These are phyloP conservation scores for Gallinago stenura DNA, from an alignment of 2,797 vertebrate genomes.

Conservation along the genomic window DNA sequence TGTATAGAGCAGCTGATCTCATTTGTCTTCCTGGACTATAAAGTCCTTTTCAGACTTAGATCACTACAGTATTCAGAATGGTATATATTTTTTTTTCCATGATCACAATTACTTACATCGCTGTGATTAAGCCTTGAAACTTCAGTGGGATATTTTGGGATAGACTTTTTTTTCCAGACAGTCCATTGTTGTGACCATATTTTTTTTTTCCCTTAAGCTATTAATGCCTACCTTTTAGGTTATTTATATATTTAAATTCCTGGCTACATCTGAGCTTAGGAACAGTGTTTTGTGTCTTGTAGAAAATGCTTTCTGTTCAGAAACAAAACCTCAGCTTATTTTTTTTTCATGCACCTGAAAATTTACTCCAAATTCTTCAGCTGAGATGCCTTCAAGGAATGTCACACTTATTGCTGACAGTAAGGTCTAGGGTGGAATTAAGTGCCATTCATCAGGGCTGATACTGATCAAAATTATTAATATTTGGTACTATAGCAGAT, in stretches of 20 bases:
- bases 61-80: background rate
- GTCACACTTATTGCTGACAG: background rate
- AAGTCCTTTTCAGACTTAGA: conserved; percentile 37
- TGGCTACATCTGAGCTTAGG: background rate
- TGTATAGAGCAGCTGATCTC: conserved; percentile 25
- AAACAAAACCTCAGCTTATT: background rate
- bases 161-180: background rate
- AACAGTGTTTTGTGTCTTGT: background rate
- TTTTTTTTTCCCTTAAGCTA: background rate
- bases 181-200: background rate
- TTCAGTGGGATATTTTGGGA: background rate
- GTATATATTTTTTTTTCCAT: background rate
- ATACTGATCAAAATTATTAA: background rate
- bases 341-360: background rate
- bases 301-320: background rate
- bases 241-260: background rate
- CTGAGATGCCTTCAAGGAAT: background rate
- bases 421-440: background rate
- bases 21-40: conserved; percentile 39
- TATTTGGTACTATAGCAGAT: background rate
- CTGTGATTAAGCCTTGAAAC: background rate
- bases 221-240: background rate
- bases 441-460: background rate
- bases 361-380: background rate
- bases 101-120: background rate